Percentiles rank a stretch among this genome's conserved stretches.
Conservation (phyloP, 2,888 invertebrate species). For the Adelognathus sp. region DNA sequence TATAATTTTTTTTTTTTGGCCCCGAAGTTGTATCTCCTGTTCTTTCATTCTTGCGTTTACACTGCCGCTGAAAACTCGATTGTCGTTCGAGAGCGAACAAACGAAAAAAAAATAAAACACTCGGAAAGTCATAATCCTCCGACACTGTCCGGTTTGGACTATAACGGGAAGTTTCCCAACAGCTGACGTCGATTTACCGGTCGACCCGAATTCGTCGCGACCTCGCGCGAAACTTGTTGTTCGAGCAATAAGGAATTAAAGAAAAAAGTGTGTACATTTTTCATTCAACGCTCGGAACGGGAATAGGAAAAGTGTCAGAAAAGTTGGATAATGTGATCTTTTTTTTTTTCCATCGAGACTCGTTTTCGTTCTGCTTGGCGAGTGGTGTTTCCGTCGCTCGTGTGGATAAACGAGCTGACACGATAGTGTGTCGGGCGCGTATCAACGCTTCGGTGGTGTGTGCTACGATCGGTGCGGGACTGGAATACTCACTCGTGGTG, state of each 20-base stretch:
- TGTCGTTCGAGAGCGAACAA: no score
- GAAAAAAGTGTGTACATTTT: background rate
- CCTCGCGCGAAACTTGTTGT: background rate
- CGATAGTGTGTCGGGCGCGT: background rate
- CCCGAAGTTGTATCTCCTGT: no score
- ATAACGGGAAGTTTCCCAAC: constrained; percentile 21
- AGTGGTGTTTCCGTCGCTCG: background rate
- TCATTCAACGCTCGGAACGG: no score
- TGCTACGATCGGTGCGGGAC: background rate
- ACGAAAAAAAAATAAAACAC: no score
- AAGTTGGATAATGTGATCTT: background rate
- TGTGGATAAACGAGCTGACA: background rate
- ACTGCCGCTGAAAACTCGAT: no score
- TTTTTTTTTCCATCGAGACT: background rate
- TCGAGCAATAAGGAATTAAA: background rate
- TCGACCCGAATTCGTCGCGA: constrained; percentile 13
- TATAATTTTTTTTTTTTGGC: no score
- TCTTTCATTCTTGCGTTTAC: no score
- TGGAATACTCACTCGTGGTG: background rate
- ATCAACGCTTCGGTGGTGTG: background rate
- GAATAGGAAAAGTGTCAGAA: background rate
- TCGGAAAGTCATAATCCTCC: no score
- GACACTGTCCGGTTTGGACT: background rate
- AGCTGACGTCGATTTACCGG: constrained; percentile 10
- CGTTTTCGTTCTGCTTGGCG: background rate